A percentile compares a stretch with the other conserved stretches of the same genome.
Evolutionary conservation across 2,797 vertebrate species (phyloP).

Genomic region (Poliocrania exsul): DNA sequence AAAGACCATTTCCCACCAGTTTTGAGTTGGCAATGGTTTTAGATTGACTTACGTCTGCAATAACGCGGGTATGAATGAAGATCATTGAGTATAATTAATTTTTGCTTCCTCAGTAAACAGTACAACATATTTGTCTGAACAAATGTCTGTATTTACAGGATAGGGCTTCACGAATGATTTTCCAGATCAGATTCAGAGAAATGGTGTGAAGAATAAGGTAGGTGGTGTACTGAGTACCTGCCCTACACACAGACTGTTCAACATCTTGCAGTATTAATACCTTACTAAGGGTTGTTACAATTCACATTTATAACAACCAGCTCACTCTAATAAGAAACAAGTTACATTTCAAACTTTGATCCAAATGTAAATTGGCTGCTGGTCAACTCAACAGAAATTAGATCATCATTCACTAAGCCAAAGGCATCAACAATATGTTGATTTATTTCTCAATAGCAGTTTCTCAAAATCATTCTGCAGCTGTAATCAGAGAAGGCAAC

Average conservation of each 20-base stretch:
- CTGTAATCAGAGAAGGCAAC: constrained; percentile 63
- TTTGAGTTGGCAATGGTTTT: not conserved
- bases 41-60: not conserved
- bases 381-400: constrained; percentile 71
- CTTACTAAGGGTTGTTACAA: not conserved
- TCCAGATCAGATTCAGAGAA: not conserved
- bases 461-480: constrained; percentile 66
- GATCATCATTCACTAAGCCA: constrained; percentile 56
- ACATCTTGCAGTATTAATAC: not conserved
- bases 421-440: constrained; percentile 48
- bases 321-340: constrained; percentile 14
- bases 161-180: not conserved
- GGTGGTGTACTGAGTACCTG: not conserved
- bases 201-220: not conserved
- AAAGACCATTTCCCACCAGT: not conserved
- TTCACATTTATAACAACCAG: not conserved
- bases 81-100: not conserved
- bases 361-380: constrained; percentile 50
- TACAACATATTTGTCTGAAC: not conserved
- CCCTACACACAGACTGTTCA: not conserved
- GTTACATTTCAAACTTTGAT: constrained; percentile 5
- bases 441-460: constrained; percentile 61
- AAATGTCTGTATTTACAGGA: not conserved
- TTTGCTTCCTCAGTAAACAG: not conserved
- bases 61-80: not conserved